These are phyloP conservation scores for Melanotus villosus DNA, from an alignment of 2,888 invertebrate genomes.

Conservation along the genomic window DNA sequence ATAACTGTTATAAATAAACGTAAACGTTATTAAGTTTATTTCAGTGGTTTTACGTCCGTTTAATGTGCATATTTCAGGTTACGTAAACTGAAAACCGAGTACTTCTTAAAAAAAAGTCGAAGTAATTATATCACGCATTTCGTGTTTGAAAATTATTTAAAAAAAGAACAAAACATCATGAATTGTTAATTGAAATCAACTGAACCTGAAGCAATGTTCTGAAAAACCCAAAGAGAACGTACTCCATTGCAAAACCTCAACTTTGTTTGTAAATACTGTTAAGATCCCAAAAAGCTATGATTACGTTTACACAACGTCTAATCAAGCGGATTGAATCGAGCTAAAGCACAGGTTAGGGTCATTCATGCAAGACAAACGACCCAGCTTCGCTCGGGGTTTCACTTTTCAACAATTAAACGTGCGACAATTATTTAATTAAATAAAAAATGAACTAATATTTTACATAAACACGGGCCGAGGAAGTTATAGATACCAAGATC, in stretches of 20 bases:
- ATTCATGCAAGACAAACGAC: slow-evolving; percentile 25
- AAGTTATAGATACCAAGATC: slow-evolving; percentile 47
- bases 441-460: slow-evolving; percentile 19
- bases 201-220: not conserved
- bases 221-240: not conserved
- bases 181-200: not conserved
- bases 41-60: no score
- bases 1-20: no score
- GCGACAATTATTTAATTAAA: slow-evolving; percentile 7
- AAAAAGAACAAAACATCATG: not conserved
- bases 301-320: not conserved
- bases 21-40: no score
- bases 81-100: no score
- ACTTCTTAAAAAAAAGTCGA: no score
- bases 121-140: no score
- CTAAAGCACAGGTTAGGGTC: not conserved
- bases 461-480: slow-evolving; percentile 28
- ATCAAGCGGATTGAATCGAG: not conserved
- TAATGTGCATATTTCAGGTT: no score
- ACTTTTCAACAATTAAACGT: slow-evolving; percentile 17
- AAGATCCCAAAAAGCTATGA: not conserved
- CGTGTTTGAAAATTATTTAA: no score
- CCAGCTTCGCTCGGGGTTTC: slow-evolving; percentile 5
- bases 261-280: no score
- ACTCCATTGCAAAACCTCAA: not conserved